Evolutionary conservation across 2,113 vertebrate species (phyloP), one percentile per base, ranked within the genome.

Genomic region (Notarius quadriscutis): DNA sequence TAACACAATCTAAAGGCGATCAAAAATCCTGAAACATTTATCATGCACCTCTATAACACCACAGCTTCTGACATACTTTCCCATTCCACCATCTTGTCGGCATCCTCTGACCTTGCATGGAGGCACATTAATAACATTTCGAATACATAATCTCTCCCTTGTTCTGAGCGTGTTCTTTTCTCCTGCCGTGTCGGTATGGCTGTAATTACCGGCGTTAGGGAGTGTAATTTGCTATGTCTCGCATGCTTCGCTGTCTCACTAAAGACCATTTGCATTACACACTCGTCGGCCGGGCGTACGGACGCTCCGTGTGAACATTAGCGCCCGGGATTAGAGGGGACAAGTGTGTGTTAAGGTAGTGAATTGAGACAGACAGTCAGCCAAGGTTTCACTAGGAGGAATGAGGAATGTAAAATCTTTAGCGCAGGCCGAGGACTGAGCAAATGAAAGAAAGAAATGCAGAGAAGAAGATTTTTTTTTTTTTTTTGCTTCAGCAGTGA

Each of bases 81-180:
- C n/a, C 0, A 15, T 80, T 57, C 77, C 53, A 30, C 51, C 53
- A 17, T 58, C 77, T 80, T 34, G 51, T 30, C 93, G 93, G 93
- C 93, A 94, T 92, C 88, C 93, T 93, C 90, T 71, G 92, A 94
- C 95, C 94, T 94, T 94, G 93, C 91, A 89, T 65, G 92, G 90
- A 92, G 93, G 89, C 87, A 88, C 93, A 93, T 94, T 95, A 94
- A 95, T 95, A 95, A 94, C 94, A 94, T 95, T 93, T 94, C 94
- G 94, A 94, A 94, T 94, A 94, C 92, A 95, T 94, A 87, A 93
- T 94, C 89, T 92, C 89, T 91, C 89, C 84, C 94, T 93, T 95
- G 94, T 95, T 95, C 92, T 74, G 50, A 50, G 69, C 88, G 63
- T 93, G 93, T 94, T 93, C 93, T 63, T 62, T 60, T 81, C 91